These are phyloP conservation scores for Engraulis encrasicolus DNA, from an alignment of 2,113 vertebrate genomes.

Conservation along the genomic window DNA sequence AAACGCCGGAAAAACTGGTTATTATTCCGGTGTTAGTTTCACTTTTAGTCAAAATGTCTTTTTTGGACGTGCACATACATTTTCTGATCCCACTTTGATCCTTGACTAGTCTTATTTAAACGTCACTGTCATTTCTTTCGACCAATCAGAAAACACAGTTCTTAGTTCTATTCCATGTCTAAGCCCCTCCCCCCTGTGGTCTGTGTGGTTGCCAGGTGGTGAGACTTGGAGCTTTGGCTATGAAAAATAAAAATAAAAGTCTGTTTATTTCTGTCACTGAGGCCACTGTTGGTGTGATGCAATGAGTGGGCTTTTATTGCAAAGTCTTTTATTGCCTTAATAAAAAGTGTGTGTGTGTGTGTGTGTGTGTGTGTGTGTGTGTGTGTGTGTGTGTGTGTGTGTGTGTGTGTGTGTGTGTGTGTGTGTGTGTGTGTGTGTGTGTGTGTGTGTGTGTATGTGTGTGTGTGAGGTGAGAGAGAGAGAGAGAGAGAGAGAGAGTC, in stretches of 20 bases:
- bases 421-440: neutral
- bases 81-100: neutral
- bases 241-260: neutral
- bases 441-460: neutral
- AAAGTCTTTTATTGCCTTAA: neutral
- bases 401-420: neutral
- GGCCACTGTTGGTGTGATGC: constrained; percentile 7
- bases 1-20: neutral
- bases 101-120: neutral
- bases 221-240: neutral
- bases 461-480: too few species aligned
- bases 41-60: neutral
- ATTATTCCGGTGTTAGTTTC: neutral
- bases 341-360: neutral
- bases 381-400: neutral
- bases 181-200: neutral
- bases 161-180: neutral
- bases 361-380: neutral
- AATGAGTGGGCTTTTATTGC: neutral
- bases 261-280: neutral
- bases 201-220: neutral
- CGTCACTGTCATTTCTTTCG: neutral
- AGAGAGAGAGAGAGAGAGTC: neutral
- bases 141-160: neutral
- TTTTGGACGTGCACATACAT: neutral